phyloP scores from a whole-genome alignment of 1,140 invertebrate species.

The Procambarus virginalis region DNA sequence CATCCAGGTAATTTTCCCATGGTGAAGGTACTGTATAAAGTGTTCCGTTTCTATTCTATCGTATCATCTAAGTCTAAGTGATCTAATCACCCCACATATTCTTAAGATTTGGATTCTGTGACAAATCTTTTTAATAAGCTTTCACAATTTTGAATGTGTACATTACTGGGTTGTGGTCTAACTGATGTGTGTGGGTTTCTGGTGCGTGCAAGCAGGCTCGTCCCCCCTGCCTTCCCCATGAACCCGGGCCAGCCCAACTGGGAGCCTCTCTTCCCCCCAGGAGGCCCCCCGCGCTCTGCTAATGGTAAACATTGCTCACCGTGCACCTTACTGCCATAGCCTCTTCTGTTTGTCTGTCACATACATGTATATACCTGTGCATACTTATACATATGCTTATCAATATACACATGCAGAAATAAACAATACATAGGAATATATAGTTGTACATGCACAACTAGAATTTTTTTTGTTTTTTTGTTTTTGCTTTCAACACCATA shows the following conservation, averaged over 20 bases:
- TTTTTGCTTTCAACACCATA: background rate
- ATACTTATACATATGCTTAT: background rate
- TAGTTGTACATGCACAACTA: background rate
- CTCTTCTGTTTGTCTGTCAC: slow-evolving; percentile 12
- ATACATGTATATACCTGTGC: background rate
- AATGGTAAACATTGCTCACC: slow-evolving; percentile 59
- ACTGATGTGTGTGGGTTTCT: slow-evolving; percentile 46
- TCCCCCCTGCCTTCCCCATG: slow-evolving; percentile 72
- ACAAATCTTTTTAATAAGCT: background rate
- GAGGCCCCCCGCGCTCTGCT: slow-evolving; percentile 66
- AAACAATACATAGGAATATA: background rate
- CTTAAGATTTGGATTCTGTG: background rate
- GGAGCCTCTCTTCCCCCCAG: slow-evolving; percentile 72
- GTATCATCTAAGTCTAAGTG: background rate
- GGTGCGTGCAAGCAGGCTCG: slow-evolving; percentile 66
- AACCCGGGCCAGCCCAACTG: slow-evolving; percentile 62
- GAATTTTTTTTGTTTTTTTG: background rate
- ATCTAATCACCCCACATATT: background rate
- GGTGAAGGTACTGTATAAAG: background rate
- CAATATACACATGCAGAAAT: too few species aligned
- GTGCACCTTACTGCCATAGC: slow-evolving; percentile 13
- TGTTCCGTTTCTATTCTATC: background rate
- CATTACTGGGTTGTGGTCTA: slow-evolving; percentile 30
- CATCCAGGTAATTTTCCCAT: background rate
- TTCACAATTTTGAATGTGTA: slow-evolving; percentile 14